Evolutionary conservation across 53 echinoderm and acorn worm species (phyloP), one percentile per base, ranked within the genome.

Genomic region (Apostichopus leukothele): DNA sequence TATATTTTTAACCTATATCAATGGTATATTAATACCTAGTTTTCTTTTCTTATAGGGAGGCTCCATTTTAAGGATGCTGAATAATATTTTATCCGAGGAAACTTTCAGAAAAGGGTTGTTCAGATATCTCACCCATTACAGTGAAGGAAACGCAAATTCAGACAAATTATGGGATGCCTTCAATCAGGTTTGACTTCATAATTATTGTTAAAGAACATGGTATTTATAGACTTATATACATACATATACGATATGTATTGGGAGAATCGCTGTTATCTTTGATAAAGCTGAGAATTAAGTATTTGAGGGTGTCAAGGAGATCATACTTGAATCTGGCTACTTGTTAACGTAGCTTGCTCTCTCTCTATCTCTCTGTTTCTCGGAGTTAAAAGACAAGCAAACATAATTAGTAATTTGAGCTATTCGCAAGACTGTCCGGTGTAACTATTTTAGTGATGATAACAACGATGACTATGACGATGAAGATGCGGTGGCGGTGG

Each of bases 61-160:
- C 16, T 93, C 97, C 11, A 95, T 97, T 74, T 76, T 97, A 18
- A 88, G 97, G 22, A 97, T 97, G 97, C 75, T 97, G 89, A 95
- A 97, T 75, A 90, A 94, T 19, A 97, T 97, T 18, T 75, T 97
- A 23, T 76, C 90, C 5, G 97, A 95, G 83, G 97, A 95, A 1
- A 92, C 92, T 6, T 97, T 97, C 90, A 89, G 74, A 61, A 55
- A 63, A 53, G 97, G 97, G 7, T 88, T 97, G 27, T 75, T 90
- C 14, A 79, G 89, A n/a, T 97, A 93, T 87, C 90, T 97, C 6
- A 91, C 53, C 4, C 86, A 91, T 74, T 90, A 90, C 25, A 18
- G 54, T 1, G 92, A 94, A 66, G 94, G 92, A 11, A 95, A 95
- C 51, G 95, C 97, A 5, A 91, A 95, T 51, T 92, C 95, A 18